These are phyloP conservation scores for Sesamia nonagrioides DNA, from an alignment of 1,140 invertebrate species.

Conservation along the genomic window DNA sequence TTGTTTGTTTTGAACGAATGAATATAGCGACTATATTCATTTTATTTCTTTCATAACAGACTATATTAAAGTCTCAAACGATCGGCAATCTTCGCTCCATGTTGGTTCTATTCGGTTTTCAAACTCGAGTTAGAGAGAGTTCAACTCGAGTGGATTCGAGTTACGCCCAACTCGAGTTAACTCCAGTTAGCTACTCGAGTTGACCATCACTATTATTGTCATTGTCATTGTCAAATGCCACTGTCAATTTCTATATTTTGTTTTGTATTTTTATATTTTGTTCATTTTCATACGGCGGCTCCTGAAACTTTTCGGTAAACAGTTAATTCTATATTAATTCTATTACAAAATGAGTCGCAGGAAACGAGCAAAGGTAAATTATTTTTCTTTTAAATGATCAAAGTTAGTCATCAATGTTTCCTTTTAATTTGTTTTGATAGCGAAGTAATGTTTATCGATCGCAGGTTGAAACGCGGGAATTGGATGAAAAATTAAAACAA, in stretches of 20 bases:
- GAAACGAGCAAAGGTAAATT: slow-evolving; percentile 89
- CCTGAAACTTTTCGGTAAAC: not conserved
- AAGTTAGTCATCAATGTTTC: slow-evolving; percentile 51
- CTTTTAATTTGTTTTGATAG: slow-evolving; percentile 53
- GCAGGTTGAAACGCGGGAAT: slow-evolving; percentile 90
- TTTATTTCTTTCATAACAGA: too few species aligned
- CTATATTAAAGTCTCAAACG: too few species aligned
- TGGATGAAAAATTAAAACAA: slow-evolving; percentile 91
- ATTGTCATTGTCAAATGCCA: not conserved
- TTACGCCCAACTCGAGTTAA: too few species aligned
- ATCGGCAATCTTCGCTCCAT: too few species aligned
- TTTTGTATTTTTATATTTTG: too few species aligned
- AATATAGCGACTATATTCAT: too few species aligned
- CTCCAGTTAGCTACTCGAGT: too few species aligned
- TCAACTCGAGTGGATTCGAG: too few species aligned
- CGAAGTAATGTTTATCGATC: slow-evolving; percentile 78
- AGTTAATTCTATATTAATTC: not conserved
- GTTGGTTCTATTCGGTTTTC: too few species aligned
- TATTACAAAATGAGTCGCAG: slow-evolving; percentile 89
- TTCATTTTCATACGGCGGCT: not conserved
- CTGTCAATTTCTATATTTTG: slow-evolving; percentile 23
- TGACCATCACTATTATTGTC: too few species aligned
- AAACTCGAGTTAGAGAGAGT: too few species aligned
- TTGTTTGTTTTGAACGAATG: too few species aligned
- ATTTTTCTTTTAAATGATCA: not conserved